Conservation (phyloP, 2,888 invertebrate species). For the Hydroisotoma schaefferi region DNA sequence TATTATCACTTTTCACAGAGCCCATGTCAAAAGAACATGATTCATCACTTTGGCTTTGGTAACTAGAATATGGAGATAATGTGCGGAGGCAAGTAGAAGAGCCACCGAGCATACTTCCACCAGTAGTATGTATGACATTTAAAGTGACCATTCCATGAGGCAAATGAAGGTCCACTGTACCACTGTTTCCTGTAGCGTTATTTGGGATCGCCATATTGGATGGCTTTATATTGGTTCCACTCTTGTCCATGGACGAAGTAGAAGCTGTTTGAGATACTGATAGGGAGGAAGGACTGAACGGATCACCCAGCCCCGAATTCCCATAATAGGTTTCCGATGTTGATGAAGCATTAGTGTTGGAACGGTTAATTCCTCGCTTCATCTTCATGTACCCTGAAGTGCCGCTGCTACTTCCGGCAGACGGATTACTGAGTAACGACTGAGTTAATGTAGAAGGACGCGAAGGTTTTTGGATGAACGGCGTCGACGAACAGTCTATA, state of each 20-base stretch:
- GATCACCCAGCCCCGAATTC: constrained; percentile 26
- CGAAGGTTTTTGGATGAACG: constrained; percentile 29
- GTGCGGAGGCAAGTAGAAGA: constrained; percentile 36
- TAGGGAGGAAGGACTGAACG: constrained; percentile 25
- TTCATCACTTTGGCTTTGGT: constrained; percentile 38
- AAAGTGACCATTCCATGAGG: constrained; percentile 61
- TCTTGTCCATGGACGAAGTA: constrained; percentile 28
- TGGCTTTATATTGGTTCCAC: constrained; percentile 27
- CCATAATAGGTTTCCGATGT: constrained; percentile 31
- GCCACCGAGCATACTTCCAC: constrained; percentile 19
- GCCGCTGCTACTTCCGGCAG: background rate
- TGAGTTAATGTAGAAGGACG: constrained; percentile 20
- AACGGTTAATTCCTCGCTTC: constrained; percentile 31
- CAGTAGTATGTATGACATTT: constrained; percentile 50
- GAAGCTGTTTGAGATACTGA: constrained; percentile 27
- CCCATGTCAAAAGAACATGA: constrained; percentile 31
- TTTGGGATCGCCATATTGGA: constrained; percentile 8
- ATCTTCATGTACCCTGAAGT: constrained; percentile 11
- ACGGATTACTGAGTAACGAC: constrained; percentile 6
- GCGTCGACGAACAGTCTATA: constrained; percentile 44
- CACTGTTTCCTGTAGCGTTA: constrained; percentile 13
- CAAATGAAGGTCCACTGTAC: constrained; percentile 64
- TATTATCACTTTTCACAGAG: constrained; percentile 35
- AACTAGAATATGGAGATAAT: constrained; percentile 36
- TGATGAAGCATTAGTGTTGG: constrained; percentile 30